phyloP scores from a whole-genome alignment of 2,888 invertebrate genomes.

The Lepas anatifera region DNA sequence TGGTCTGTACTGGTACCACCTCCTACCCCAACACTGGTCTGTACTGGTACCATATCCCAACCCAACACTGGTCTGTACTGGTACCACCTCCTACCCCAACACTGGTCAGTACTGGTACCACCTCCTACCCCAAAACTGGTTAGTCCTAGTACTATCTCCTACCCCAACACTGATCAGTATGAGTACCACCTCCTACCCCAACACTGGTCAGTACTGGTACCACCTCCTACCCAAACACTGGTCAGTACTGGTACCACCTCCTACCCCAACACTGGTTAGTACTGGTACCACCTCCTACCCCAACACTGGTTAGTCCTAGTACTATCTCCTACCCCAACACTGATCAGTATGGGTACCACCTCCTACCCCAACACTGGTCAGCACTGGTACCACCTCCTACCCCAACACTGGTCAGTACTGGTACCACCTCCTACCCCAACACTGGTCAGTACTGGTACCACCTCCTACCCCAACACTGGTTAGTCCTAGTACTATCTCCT shows the following conservation, averaged over 20 bases:
- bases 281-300: too few relatives aligned
- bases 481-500: too few relatives aligned
- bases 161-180: too few relatives aligned
- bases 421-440: background rate
- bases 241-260: constrained; percentile 71
- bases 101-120: constrained; percentile 49
- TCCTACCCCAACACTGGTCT: too few relatives aligned
- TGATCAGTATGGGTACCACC: constrained; percentile 32
- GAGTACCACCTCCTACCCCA: constrained; percentile 89
- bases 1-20: constrained; percentile 32
- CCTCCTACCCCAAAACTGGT: constrained; percentile 66
- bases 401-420: too few relatives aligned
- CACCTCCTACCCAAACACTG: too few relatives aligned
- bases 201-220: constrained; percentile 36
- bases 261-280: constrained; percentile 51
- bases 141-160: constrained; percentile 14
- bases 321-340: constrained; percentile 83
- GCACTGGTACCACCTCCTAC: too few relatives aligned
- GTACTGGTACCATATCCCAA: constrained; percentile 86
- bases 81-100: too few relatives aligned
- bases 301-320: too few relatives aligned
- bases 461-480: background rate
- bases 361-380: too few relatives aligned
- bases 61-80: constrained; percentile 42
- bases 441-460: background rate